Conservation (phyloP, 1,140 invertebrate species). For the Caerostris extrusa region DNA sequence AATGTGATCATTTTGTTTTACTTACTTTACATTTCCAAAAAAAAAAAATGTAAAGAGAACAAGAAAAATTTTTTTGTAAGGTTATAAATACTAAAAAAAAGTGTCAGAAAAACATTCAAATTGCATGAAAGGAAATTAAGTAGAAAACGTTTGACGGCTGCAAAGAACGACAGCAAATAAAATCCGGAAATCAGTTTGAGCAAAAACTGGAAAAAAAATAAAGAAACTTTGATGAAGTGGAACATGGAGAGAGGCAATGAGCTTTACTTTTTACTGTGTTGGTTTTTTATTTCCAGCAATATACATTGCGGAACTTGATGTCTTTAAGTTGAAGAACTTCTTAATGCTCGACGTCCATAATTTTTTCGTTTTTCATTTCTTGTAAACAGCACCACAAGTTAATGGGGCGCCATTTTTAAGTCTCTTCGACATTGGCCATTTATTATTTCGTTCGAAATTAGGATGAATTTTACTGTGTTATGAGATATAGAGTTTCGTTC, state of each 20-base stretch:
- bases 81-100: background rate
- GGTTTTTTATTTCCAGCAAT: background rate
- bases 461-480: too few species aligned
- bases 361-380: background rate
- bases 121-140: conserved; percentile 32
- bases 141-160: conserved; percentile 17
- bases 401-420: background rate
- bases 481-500: too few species aligned
- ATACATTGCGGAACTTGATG: conserved; percentile 20
- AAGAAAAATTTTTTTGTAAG: background rate
- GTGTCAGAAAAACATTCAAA: conserved; percentile 6
- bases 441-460: background rate
- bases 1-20: conserved; percentile 18
- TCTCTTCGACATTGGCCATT: background rate
- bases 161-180: background rate
- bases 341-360: background rate
- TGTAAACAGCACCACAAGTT: conserved; percentile 27
- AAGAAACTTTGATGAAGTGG: background rate
- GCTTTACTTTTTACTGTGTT: background rate
- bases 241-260: conserved; percentile 25
- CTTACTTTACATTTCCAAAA: conserved; percentile 2
- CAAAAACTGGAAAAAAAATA: background rate
- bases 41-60: background rate
- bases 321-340: conserved; percentile 12
- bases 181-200: conserved; percentile 2